phyloP scores from a whole-genome alignment of 2,797 vertebrate species.

The Bradypodion pumilum region DNA sequence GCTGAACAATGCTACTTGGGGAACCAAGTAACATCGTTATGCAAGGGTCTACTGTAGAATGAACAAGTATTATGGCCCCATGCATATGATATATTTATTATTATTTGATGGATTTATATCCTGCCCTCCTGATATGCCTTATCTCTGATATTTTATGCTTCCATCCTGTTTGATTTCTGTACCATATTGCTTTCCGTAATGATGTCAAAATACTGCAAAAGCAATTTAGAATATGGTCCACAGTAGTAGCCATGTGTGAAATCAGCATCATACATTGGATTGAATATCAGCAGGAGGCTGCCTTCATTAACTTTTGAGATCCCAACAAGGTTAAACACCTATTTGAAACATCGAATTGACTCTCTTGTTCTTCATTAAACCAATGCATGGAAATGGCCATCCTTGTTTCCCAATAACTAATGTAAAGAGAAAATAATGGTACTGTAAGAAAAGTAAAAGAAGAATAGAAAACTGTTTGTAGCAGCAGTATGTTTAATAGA shows the following conservation, averaged over 20 bases:
- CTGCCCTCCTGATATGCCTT: no score
- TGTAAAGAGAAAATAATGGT: not conserved
- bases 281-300: slow-evolving; percentile 50
- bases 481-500: no score
- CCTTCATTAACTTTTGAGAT: slow-evolving; percentile 45
- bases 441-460: no score
- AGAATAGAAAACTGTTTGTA: no score
- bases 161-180: slow-evolving; percentile 22
- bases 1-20: no score
- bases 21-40: no score
- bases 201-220: slow-evolving; percentile 47
- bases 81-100: not conserved
- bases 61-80: not conserved
- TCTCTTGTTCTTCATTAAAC: slow-evolving; percentile 32
- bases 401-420: not conserved
- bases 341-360: slow-evolving; percentile 56
- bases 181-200: slow-evolving; percentile 41
- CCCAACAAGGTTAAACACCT: slow-evolving; percentile 59
- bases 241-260: slow-evolving; percentile 66
- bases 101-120: no score
- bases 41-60: no score
- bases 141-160: slow-evolving; percentile 35
- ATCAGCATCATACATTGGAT: slow-evolving; percentile 61
- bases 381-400: slow-evolving; percentile 16
- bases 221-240: slow-evolving; percentile 60